phyloP scores from a whole-genome alignment of 2,797 vertebrate species.

The Macropus fuliginosus region DNA sequence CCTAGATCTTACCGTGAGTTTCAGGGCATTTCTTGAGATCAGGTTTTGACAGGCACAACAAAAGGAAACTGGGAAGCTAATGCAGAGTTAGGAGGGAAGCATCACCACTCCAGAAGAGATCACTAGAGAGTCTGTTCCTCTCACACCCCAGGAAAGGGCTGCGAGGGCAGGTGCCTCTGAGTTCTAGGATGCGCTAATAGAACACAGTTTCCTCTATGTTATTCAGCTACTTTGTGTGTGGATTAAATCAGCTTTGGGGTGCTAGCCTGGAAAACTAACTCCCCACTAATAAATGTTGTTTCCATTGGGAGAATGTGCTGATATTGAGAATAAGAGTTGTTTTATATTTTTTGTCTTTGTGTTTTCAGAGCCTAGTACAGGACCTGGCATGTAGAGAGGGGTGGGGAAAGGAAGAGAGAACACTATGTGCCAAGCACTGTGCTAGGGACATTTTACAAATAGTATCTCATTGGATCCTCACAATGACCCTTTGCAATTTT shows the following conservation, averaged over 20 bases:
- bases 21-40: neutral
- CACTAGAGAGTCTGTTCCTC: neutral
- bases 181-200: neutral
- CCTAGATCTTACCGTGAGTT: neutral
- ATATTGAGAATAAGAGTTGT: neutral
- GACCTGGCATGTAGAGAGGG: neutral
- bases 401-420: neutral
- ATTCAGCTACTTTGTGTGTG: neutral
- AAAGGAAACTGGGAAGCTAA: neutral
- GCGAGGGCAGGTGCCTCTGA: neutral
- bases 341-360: neutral
- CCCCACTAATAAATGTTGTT: too few species aligned
- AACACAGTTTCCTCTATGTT: neutral
- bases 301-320: neutral
- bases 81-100: neutral
- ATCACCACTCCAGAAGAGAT: neutral
- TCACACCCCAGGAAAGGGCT: neutral
- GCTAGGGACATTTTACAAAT: neutral
- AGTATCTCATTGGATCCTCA: neutral
- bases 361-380: neutral
- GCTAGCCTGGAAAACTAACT: neutral
- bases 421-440: neutral
- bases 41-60: neutral
- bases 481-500: neutral
- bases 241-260: neutral